Conservation (phyloP, 2,113 vertebrate species). For the Epinephelus cyanopodus region DNA sequence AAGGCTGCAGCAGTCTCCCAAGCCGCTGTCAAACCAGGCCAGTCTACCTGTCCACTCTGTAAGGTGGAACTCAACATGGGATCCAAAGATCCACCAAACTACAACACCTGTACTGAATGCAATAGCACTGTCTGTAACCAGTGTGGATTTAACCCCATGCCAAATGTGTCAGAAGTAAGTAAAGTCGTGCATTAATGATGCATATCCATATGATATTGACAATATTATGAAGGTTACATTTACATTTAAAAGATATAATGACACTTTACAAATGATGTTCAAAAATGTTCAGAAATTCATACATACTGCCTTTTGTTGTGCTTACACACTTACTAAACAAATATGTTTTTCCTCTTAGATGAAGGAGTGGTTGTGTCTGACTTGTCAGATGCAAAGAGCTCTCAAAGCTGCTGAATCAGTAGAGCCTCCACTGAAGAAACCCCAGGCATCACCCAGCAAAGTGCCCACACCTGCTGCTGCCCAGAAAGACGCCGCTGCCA, state of each 20-base stretch:
- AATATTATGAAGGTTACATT: background rate
- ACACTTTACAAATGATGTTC: background rate
- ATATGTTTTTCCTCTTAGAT: constrained; percentile 79
- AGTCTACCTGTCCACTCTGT: constrained; percentile 89
- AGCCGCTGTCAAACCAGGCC: constrained; percentile 52
- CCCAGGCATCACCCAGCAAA: constrained; percentile 79
- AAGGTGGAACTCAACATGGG: constrained; percentile 88
- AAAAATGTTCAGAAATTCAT: too few species aligned
- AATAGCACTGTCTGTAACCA: constrained; percentile 92
- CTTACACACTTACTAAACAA: too few species aligned
- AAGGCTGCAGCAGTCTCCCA: constrained; percentile 53
- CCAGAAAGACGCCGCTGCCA: constrained; percentile 17
- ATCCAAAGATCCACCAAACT: constrained; percentile 89
- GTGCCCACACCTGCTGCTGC: constrained; percentile 30
- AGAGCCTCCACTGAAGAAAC: constrained; percentile 69
- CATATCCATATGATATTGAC: background rate
- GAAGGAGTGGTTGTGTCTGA: constrained; percentile 94
- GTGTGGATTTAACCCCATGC: constrained; percentile 94
- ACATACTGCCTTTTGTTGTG: background rate
- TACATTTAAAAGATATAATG: background rate
- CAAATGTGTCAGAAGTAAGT: constrained; percentile 89
- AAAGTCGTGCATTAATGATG: background rate
- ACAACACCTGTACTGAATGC: constrained; percentile 91
- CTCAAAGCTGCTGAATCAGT: constrained; percentile 83
- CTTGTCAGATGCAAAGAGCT: constrained; percentile 93